Evolutionary conservation across 1,140 invertebrate species (phyloP).

Genomic region (Pseudoatta argentina): DNA sequence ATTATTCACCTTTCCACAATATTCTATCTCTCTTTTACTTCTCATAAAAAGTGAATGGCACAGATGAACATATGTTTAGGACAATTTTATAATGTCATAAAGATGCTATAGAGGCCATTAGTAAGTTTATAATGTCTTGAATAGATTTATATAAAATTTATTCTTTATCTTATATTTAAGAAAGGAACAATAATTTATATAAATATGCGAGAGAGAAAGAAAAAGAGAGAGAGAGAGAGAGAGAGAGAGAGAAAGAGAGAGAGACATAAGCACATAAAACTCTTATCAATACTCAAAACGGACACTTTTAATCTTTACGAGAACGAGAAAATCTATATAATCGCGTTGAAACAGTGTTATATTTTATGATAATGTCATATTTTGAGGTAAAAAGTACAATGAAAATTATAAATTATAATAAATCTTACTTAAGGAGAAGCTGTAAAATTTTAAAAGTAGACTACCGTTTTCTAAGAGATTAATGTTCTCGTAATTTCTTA

Average conservation of each 20-base stretch:
- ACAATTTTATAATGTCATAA: slow-evolving; percentile 35
- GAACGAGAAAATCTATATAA: no score
- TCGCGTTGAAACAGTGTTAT: no score
- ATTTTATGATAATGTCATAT: no score
- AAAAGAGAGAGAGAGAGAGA: no score
- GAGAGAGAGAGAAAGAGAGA: no score
- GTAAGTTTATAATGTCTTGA: neutral
- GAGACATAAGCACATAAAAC: neutral
- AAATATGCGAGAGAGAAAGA: neutral
- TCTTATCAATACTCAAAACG: neutral
- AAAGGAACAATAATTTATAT: neutral
- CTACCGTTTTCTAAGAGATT: no score
- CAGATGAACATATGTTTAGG: neutral
- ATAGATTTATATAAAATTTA: neutral
- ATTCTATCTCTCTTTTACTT: neutral
- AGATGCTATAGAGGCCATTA: neutral
- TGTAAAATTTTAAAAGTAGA: no score
- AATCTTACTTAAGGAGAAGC: no score
- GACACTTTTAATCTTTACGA: neutral
- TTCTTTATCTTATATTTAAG: neutral
- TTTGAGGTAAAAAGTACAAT: no score
- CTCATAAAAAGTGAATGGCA: slow-evolving; percentile 42
- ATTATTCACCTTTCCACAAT: neutral
- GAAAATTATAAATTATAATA: no score
- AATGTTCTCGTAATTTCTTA: neutral